phyloP scores from a whole-genome alignment of 2,113 vertebrate genomes.

The Cryptotis parvus region DNA sequence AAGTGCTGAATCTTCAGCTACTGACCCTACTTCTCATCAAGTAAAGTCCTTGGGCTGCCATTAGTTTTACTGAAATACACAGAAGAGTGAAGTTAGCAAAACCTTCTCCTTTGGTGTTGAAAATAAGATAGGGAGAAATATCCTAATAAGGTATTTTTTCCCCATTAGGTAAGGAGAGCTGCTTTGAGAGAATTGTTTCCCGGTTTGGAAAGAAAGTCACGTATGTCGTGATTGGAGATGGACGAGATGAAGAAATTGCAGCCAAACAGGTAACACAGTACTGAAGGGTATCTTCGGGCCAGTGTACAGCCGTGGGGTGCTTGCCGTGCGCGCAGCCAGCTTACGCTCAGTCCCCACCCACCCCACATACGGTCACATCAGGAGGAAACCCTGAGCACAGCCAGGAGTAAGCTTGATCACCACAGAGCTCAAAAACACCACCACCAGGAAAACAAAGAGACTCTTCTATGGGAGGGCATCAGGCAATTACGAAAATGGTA shows the following conservation, averaged over 20 bases:
- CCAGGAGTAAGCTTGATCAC: no score
- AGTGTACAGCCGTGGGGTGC: no score
- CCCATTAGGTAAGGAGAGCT: constrained; percentile 96
- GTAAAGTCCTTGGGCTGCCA: neutral
- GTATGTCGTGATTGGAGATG: constrained; percentile 98
- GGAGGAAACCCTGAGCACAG: no score
- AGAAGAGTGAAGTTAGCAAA: neutral
- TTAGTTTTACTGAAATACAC: neutral
- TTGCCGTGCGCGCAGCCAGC: no score
- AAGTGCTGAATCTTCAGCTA: neutral
- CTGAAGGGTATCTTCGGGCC: no score
- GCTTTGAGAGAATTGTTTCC: constrained; percentile 97
- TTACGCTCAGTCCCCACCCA: no score
- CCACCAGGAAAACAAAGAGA: no score
- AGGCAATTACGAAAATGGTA: neutral
- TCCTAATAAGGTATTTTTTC: constrained; percentile 55
- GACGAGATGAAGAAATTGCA: constrained; percentile 98
- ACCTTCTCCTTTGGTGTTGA: neutral
- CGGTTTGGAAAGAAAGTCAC: constrained; percentile 99
- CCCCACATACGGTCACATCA: no score
- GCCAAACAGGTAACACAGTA: constrained; percentile 93
- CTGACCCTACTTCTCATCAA: neutral
- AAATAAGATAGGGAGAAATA: neutral
- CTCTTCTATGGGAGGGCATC: no score
- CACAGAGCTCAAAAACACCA: no score